Percentiles rank a stretch among this genome's conserved stretches.
These are phyloP conservation scores for Lapara coniferarum DNA, from an alignment of 2,888 invertebrate genomes.

Conservation along the genomic window DNA sequence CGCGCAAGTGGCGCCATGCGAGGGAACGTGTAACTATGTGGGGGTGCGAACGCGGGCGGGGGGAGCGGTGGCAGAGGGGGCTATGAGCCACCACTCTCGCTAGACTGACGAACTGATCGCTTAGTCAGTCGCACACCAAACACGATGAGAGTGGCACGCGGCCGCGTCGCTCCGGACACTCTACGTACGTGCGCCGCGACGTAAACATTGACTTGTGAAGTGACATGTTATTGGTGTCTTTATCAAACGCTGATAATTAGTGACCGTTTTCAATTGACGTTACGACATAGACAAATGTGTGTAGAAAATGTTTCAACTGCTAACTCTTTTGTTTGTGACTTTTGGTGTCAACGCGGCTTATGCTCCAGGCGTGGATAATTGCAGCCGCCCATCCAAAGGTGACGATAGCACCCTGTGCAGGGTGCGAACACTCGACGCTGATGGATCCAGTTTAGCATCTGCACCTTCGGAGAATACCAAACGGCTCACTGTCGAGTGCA, in stretches of 20 bases:
- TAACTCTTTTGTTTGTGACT: conserved; percentile 80
- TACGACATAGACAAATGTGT: conserved; percentile 72
- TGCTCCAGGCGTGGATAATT: conserved; percentile 74
- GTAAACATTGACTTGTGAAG: conserved; percentile 76
- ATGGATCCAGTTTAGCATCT: conserved; percentile 85
- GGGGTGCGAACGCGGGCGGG: conserved; percentile 64
- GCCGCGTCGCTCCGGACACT: conserved; percentile 60
- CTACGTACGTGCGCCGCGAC: conserved; percentile 69
- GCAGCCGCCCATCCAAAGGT: conserved; percentile 69
- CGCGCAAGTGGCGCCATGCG: conserved; percentile 80
- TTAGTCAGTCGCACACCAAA: conserved; percentile 72
- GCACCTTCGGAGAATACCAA: conserved; percentile 87
- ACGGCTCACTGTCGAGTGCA: conserved; percentile 89
- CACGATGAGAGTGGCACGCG: conserved; percentile 74
- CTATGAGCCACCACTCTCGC: conserved; percentile 70
- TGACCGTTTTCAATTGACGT: conserved; percentile 55
- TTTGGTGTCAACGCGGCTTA: conserved; percentile 77
- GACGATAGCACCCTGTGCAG: conserved; percentile 86
- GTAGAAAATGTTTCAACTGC: conserved; percentile 79
- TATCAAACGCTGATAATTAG: conserved; percentile 51
- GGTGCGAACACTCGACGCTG: conserved; percentile 87
- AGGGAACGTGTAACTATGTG: conserved; percentile 77
- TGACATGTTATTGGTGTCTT: conserved; percentile 58
- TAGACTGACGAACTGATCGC: conserved; percentile 58
- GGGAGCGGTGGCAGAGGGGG: conserved; percentile 62